These are phyloP conservation scores for Anthonomus grandis DNA, from an alignment of 1,140 invertebrate species.

Conservation along the genomic window DNA sequence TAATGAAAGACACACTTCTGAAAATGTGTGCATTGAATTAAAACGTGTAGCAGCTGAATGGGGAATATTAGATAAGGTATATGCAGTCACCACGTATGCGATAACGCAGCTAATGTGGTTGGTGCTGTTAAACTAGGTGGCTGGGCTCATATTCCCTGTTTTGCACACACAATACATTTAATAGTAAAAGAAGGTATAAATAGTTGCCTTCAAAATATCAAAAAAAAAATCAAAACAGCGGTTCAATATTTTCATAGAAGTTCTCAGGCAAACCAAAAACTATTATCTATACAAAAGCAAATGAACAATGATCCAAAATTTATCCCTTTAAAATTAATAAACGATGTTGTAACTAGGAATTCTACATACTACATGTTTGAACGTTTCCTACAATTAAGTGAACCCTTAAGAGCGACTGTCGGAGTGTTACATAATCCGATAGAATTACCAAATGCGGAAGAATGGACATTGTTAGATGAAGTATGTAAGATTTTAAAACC, in stretches of 20 bases:
- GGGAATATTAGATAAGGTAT: constrained; percentile 10
- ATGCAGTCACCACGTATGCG: constrained; percentile 2
- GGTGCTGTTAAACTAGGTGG: background rate
- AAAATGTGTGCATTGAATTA: constrained; percentile 5
- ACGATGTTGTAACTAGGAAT: constrained; percentile 26
- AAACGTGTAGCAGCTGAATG: constrained; percentile 12
- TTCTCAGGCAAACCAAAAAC: constrained; percentile 13
- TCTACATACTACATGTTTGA: constrained; percentile 35
- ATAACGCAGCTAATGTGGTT: constrained; percentile 8
- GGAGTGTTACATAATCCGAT: constrained; percentile 13
- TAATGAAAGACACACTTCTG: background rate
- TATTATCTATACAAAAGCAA: constrained; percentile 25
- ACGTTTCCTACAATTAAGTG: constrained; percentile 30
- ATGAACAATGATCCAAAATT: constrained; percentile 20
- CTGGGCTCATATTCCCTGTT: constrained; percentile 35
- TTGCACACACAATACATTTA: constrained; percentile 42
- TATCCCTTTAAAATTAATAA: constrained; percentile 28
- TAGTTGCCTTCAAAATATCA: constrained; percentile 15
- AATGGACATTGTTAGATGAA: constrained; percentile 9
- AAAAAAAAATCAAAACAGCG: constrained; percentile 31
- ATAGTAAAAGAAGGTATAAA: too few species aligned
- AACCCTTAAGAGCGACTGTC: constrained; percentile 20
- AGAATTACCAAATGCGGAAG: background rate
- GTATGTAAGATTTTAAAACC: constrained; percentile 15
- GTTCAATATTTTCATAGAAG: constrained; percentile 32